Conservation (phyloP, 2,888 invertebrate genomes). For the Augochlorella aurata region DNA sequence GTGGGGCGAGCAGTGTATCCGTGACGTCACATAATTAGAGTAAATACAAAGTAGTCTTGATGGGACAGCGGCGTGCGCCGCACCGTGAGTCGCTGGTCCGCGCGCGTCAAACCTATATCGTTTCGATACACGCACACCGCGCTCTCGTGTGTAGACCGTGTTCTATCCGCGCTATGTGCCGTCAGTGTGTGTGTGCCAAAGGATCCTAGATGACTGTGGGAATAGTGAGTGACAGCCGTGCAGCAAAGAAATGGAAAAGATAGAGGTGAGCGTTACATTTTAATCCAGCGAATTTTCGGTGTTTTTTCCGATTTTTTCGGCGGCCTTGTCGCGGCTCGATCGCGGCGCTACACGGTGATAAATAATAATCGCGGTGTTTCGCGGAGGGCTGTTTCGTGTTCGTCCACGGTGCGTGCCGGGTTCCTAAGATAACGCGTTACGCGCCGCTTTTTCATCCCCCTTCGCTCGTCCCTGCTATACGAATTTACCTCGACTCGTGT, state of each 20-base stretch:
- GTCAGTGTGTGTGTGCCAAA: constrained; percentile 74
- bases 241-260: constrained; percentile 80
- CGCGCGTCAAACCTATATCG: constrained; percentile 75
- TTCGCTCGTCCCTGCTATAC: constrained; percentile 47
- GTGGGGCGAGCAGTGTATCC: constrained; percentile 81
- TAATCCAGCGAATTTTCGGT: not conserved
- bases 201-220: constrained; percentile 79
- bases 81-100: constrained; percentile 80
- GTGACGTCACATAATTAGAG: constrained; percentile 88
- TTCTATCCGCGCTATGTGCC: constrained; percentile 69
- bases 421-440: constrained; percentile 18
- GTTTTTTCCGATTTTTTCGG: not conserved
- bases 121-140: constrained; percentile 68
- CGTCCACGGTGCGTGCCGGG: constrained; percentile 5
- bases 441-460: constrained; percentile 40
- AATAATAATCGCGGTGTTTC: not conserved
- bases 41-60: constrained; percentile 87
- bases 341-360: not conserved
- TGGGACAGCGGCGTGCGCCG: constrained; percentile 86
- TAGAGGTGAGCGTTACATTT: constrained; percentile 75
- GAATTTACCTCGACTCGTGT: constrained; percentile 59
- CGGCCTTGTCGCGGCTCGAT: not conserved
- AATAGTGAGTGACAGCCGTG: constrained; percentile 77
- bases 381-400: not conserved
- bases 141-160: constrained; percentile 55